Conservation (phyloP, 2,888 invertebrate species). For the Cosmopolites sordidus region DNA sequence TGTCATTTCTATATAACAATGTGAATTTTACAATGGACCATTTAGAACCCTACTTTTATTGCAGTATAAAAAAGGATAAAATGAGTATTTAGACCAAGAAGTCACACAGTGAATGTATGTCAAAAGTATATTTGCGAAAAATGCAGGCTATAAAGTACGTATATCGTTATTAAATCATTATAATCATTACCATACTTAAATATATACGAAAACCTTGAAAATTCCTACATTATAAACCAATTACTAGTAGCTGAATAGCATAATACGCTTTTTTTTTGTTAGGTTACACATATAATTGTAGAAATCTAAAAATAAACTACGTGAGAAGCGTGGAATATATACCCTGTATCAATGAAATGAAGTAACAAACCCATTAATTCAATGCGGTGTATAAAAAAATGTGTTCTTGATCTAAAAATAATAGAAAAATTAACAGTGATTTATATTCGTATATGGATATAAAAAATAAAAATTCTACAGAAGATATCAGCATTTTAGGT, state of each 20-base stretch:
- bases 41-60: conserved; percentile 38
- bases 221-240: no score
- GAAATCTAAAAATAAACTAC: not conserved
- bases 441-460: not conserved
- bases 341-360: not conserved
- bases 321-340: not conserved
- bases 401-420: not conserved
- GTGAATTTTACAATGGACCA: conserved; percentile 50
- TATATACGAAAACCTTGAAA: no score
- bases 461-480: no score
- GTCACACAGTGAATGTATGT: not conserved
- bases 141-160: no score
- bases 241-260: no score
- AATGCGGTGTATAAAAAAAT: not conserved
- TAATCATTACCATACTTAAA: no score
- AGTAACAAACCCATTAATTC: not conserved
- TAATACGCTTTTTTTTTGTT: no score
- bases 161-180: no score
- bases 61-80: not conserved
- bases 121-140: no score
- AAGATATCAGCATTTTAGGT: no score
- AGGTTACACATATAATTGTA: no score
- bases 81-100: conserved; percentile 14
- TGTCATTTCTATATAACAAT: conserved; percentile 43
- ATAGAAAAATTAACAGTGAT: not conserved